Conservation (phyloP, 2,797 vertebrate species). For the Fistularia tabacaria region DNA sequence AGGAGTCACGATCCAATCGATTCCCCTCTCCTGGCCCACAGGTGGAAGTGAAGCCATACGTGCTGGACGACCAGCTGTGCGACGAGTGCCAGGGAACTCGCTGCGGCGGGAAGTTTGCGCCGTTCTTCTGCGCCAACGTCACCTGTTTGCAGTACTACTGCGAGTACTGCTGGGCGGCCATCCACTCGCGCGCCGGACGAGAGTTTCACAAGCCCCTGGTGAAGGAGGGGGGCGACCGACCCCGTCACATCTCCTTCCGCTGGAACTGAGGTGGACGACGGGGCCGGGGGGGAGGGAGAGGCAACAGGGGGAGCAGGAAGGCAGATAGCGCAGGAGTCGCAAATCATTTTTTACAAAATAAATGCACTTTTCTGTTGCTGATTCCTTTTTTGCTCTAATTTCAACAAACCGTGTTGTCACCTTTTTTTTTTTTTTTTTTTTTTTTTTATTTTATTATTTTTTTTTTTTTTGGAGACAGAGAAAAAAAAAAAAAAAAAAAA, state of each 20-base stretch:
- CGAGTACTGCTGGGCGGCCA: constrained; percentile 99
- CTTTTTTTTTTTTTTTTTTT: constrained; percentile 52
- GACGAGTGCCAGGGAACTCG: constrained; percentile 99
- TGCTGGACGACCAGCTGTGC: constrained; percentile 99
- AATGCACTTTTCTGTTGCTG: constrained; percentile 99
- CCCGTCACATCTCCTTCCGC: constrained; percentile 99
- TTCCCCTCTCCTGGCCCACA: constrained; percentile 43
- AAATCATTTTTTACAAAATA: constrained; percentile 83
- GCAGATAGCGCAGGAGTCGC: constrained; percentile 77
- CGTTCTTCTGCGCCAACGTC: constrained; percentile 99
- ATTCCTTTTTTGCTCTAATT: constrained; percentile 80
- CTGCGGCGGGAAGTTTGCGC: constrained; percentile 96
- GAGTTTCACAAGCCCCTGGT: constrained; percentile 99
- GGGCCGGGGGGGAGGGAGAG: constrained; percentile 40
- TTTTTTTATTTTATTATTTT: constrained; percentile 71
- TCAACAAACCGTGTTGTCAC: constrained; percentile 54
- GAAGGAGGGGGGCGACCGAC: constrained; percentile 97
- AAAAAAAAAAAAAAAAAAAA: constrained; percentile 21
- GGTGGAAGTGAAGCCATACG: constrained; percentile 99
- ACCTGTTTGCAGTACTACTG: constrained; percentile 99
- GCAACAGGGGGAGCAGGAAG: constrained; percentile 61
- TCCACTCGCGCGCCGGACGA: constrained; percentile 95
- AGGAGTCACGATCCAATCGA: neutral
- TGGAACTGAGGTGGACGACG: constrained; percentile 86
- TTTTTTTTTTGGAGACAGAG: constrained; percentile 76